Evolutionary conservation across 2,797 vertebrate species (phyloP).

Genomic region (Acipenser ruthenus): DNA sequence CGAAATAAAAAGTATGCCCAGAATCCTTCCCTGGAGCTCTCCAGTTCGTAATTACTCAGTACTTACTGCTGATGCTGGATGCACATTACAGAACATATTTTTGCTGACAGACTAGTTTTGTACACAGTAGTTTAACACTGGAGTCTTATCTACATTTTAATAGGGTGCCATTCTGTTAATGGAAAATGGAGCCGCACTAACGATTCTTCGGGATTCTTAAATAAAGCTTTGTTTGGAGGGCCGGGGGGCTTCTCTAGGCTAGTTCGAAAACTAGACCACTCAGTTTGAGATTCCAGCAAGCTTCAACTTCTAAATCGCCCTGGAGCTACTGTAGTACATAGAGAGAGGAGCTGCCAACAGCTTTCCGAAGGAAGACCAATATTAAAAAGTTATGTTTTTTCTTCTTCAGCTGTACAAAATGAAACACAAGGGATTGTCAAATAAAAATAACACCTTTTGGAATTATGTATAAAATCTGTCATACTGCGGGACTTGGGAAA

Average conservation of each 20-base stretch:
- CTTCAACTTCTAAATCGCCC: too few relatives aligned
- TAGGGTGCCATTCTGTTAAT: conserved; percentile 5
- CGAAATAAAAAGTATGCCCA: not conserved
- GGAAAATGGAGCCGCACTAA: conserved; percentile 9
- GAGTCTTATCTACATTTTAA: conserved; percentile 13
- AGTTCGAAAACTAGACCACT: too few relatives aligned
- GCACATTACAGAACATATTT: not conserved
- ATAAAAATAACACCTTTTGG: too few relatives aligned
- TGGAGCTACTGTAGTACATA: too few relatives aligned
- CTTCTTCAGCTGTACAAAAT: too few relatives aligned
- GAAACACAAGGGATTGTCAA: too few relatives aligned
- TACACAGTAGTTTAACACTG: conserved; percentile 8
- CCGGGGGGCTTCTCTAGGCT: too few relatives aligned
- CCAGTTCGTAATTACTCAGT: not conserved
- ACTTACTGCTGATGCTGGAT: not conserved
- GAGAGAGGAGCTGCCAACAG: not conserved
- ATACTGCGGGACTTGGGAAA: too few relatives aligned
- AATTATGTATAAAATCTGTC: too few relatives aligned
- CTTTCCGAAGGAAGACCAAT: not conserved
- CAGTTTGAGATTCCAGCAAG: too few relatives aligned
- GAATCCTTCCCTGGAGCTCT: not conserved
- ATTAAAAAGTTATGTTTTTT: not conserved
- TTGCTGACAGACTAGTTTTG: conserved; percentile 2
- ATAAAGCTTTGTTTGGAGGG: not conserved
- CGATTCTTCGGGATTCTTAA: not conserved